These are phyloP conservation scores for Metallyticus violacea DNA, from an alignment of 2,888 invertebrate species.

Conservation along the genomic window DNA sequence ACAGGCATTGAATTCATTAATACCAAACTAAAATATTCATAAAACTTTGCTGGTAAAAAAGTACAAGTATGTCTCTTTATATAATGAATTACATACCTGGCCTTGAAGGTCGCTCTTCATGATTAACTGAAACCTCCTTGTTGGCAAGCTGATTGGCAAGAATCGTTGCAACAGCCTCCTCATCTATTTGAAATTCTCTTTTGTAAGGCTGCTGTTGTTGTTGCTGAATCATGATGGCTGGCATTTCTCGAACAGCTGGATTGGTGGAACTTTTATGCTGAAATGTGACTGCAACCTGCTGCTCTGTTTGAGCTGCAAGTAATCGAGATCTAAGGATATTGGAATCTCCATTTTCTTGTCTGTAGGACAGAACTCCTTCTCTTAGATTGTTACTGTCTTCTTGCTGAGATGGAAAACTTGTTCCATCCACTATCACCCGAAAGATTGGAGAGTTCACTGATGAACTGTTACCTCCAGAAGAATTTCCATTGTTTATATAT, in stretches of 20 bases:
- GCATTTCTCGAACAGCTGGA: neutral
- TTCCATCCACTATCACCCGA: conserved; percentile 21
- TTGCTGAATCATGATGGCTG: conserved; percentile 9
- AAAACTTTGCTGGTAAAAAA: too few species aligned
- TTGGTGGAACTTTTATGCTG: neutral
- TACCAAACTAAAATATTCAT: too few species aligned
- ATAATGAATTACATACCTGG: conserved; percentile 2
- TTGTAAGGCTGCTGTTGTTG: neutral
- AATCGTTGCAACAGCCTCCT: conserved; percentile 39
- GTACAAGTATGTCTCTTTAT: too few species aligned
- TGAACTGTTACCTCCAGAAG: neutral
- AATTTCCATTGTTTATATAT: conserved; percentile 1
- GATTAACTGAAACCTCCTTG: conserved; percentile 23
- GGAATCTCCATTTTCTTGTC: neutral
- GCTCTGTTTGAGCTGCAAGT: conserved; percentile 16
- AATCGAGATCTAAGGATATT: conserved; percentile 28
- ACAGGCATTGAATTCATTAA: too few species aligned
- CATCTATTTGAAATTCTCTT: conserved; percentile 33
- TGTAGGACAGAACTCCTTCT: neutral
- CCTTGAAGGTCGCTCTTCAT: neutral
- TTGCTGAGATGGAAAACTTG: neutral
- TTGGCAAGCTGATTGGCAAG: conserved; percentile 38
- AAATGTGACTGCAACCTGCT: conserved; percentile 9
- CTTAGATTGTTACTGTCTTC: neutral
- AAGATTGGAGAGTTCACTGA: conserved; percentile 12